Evolutionary conservation across 2,113 vertebrate genomes (phyloP), one percentile per base, ranked within the genome.

Genomic region (Cebus imitator): DNA sequence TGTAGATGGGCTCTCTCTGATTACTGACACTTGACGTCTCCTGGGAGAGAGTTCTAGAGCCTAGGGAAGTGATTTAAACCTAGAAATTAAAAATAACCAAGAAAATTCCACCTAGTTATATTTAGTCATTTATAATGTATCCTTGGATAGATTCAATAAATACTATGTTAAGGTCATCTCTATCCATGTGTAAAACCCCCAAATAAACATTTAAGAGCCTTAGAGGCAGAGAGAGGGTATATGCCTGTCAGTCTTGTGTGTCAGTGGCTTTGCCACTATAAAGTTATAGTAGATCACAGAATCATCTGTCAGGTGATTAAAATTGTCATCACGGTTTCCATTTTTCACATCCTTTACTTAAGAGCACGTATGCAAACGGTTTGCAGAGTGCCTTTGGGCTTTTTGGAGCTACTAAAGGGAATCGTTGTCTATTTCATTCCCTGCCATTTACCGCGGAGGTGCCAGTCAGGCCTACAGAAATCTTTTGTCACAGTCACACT

Each of bases 401-500:
- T 93, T 93, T 78, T 30, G 64, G 80, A 88, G 73, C 58, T 66
- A 86, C 84, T 58, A n/a, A 92, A 87, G 82, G 85, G 66, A 61
- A 57, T 88, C 58, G 40, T n/a, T 94, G 55, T 32, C 52, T 50
- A 6, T 88, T 93, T 57, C 40, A 45, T 58, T 93, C 23, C 61
- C 79, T 94, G 95, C 73, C 92, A 96, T 21, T 97, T 50, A 20
- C 76, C 37, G 45, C n/a, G 86, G 96, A 96, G 48, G 55, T 97
- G 92, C 90, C 90, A 91, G 68, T 79, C 91, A 78, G 90, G 73
- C 90, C 96, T 68, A 75, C 83, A 96, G 93, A 92, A 93, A 75
- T 86, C 57, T 94, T 87, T 97, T 97, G 87, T 97, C 90, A 91
- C 52, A 85, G 87, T 91, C 91, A 83, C 58, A 48, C 25, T 87